A percentile compares a stretch with the other conserved stretches of the same genome.
Conservation (phyloP, 37 sponge, comb jelly and placozoan species). For the Geodia barretti region DNA sequence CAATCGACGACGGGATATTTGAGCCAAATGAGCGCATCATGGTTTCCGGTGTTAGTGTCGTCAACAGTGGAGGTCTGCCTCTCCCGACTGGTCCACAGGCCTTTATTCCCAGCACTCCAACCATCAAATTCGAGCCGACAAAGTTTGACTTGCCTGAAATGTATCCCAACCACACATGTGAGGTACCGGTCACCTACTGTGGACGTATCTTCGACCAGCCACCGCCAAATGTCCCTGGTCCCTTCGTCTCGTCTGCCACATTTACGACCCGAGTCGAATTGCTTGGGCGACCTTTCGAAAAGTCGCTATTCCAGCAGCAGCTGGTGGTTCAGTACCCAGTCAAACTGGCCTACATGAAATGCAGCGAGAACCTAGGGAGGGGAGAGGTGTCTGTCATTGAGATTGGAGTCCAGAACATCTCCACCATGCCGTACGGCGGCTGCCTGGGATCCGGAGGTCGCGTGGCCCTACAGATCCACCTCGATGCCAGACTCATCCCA, state of each 20-base stretch:
- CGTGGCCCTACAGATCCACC: slow-evolving; percentile 60
- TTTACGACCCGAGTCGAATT: slow-evolving; percentile 68
- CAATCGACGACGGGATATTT: slow-evolving; percentile 85
- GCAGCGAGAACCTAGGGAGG: slow-evolving; percentile 63
- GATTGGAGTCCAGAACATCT: slow-evolving; percentile 79
- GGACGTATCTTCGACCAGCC: slow-evolving; percentile 86
- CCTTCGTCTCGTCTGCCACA: slow-evolving; percentile 70
- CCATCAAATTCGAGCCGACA: slow-evolving; percentile 71
- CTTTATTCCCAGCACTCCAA: slow-evolving; percentile 59
- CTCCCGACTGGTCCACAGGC: slow-evolving; percentile 60
- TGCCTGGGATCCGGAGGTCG: slow-evolving; percentile 70
- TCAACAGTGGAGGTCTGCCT: slow-evolving; percentile 71
- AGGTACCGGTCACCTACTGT: slow-evolving; percentile 59
- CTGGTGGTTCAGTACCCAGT: slow-evolving; percentile 81
- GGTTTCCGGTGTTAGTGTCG: slow-evolving; percentile 39
- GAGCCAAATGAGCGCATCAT: slow-evolving; percentile 81
- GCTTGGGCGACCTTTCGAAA: slow-evolving; percentile 76
- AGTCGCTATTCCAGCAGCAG: slow-evolving; percentile 53
- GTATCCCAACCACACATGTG: slow-evolving; percentile 34
- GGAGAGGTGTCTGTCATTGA: slow-evolving; percentile 73
- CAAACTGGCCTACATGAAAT: slow-evolving; percentile 61
- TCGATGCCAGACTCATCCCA: slow-evolving; percentile 77
- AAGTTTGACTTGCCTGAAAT: slow-evolving; percentile 62
- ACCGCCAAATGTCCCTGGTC: slow-evolving; percentile 78
- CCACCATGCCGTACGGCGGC: slow-evolving; percentile 69